phyloP scores from a whole-genome alignment of 2,888 invertebrate genomes.

The Acleris cristana region DNA sequence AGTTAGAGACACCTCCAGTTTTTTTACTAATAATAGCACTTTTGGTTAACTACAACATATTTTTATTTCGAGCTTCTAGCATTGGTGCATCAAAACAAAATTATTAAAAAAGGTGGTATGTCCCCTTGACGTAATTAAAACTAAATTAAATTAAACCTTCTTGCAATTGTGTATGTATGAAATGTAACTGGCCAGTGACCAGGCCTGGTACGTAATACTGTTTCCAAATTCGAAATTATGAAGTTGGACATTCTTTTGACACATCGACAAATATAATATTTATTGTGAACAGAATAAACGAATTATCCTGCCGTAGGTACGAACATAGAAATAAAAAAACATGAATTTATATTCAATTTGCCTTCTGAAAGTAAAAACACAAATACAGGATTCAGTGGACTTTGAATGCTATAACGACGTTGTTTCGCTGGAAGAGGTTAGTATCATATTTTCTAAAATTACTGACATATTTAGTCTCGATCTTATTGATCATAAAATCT shows the following conservation, averaged over 20 bases:
- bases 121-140: slow-evolving; percentile 4
- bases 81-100: neutral
- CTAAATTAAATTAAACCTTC: slow-evolving; percentile 1
- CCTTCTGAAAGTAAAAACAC: slow-evolving; percentile 1
- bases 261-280: neutral
- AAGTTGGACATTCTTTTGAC: slow-evolving; percentile 4
- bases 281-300: slow-evolving; percentile 3
- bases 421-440: slow-evolving; percentile 17
- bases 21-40: slow-evolving; percentile 5
- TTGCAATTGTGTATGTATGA: slow-evolving; percentile 2
- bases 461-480: slow-evolving; percentile 16
- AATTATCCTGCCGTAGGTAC: slow-evolving; percentile 1
- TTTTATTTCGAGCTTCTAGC: too few relatives aligned
- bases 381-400: slow-evolving; percentile 4
- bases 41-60: neutral
- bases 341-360: slow-evolving; percentile 5
- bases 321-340: slow-evolving; percentile 3
- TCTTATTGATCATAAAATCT: slow-evolving; percentile 7
- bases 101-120: slow-evolving; percentile 2
- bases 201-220: slow-evolving; percentile 4
- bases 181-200: slow-evolving; percentile 4
- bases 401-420: slow-evolving; percentile 12
- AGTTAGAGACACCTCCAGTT: too few relatives aligned
- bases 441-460: slow-evolving; percentile 12
- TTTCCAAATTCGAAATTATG: slow-evolving; percentile 3